Conservation (phyloP, 2,113 vertebrate species). For the Athene cunicularia region DNA sequence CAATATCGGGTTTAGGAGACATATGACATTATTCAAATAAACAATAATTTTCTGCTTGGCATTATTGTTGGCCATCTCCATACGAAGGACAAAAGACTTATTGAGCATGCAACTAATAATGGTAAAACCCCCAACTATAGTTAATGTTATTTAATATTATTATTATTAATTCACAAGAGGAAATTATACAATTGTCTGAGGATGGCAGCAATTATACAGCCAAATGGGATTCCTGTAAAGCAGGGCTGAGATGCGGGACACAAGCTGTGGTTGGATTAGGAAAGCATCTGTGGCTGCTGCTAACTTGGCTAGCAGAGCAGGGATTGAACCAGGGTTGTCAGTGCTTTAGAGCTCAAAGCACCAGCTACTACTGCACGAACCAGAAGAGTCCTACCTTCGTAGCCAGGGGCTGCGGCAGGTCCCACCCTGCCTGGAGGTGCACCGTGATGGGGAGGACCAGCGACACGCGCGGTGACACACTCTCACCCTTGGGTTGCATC, state of each 20-base stretch:
- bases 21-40: background rate
- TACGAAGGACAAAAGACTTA: background rate
- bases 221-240: background rate
- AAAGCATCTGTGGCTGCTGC: background rate
- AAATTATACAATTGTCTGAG: background rate
- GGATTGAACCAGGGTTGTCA: background rate
- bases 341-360: background rate
- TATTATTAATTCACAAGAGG: background rate
- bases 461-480: accelerated
- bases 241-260: background rate
- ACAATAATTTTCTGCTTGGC: background rate
- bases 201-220: background rate
- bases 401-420: background rate
- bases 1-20: background rate
- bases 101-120: background rate
- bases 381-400: background rate
- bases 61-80: background rate
- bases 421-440: background rate
- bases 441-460: accelerated
- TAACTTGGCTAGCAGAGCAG: background rate
- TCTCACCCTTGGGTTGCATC: accelerated
- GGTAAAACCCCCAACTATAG: background rate
- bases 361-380: accelerated
- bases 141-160: background rate
- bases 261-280: background rate